Base-by-base conservation (phyloP, 1,140 invertebrate genomes). In the Hyles euphorbiae region DNA sequence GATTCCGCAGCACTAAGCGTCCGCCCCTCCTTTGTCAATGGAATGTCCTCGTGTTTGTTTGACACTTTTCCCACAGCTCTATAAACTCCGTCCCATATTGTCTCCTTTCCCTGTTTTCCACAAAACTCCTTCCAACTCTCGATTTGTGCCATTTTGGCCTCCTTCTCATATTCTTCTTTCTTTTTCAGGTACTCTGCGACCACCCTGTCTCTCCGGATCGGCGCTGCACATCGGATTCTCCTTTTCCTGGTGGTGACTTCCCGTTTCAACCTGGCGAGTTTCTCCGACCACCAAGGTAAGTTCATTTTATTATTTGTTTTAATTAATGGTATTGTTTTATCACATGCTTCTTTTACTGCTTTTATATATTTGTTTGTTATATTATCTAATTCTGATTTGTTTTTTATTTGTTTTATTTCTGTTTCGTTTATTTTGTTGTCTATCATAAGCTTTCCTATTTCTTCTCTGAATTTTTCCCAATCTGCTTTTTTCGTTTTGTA, bases 51-150 rank as follows among this genome's bases (percentile, higher is more conserved):
- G 2, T 61, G 12, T 22, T 22, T 22, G 22, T 22, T 22, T 22
- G 22, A 22, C 40, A n/a, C 0, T 47, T 40, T 43, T 34, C 53
- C 50, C 1, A 65, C 49, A 0, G 62, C 49, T 9, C 61, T 62
- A 4, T 63, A 65, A 0, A 67, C 59, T 0, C 60, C 62, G 2
- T 60, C 57, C 63, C 63, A 65, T 7, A 67, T 5, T 1, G 58
- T 46, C 10, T 69, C 67, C 32, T 48, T 54, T 0, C 67, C 65
- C 46, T 74, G 71, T 56, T 53, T 67, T 0, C n/a, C 9, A 10
- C 65, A 65, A 11, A 67, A 72, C 0, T 46, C 46, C 47, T 67
- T 72, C 22, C 22, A 22, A 22, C 22, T 22, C 22, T 22, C 22
- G 22, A 22, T 22, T 22, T 22, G 22, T 22, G 64, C 70, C 12